Conservation (phyloP, 2,888 invertebrate species). For the Tenthredo amoena region DNA sequence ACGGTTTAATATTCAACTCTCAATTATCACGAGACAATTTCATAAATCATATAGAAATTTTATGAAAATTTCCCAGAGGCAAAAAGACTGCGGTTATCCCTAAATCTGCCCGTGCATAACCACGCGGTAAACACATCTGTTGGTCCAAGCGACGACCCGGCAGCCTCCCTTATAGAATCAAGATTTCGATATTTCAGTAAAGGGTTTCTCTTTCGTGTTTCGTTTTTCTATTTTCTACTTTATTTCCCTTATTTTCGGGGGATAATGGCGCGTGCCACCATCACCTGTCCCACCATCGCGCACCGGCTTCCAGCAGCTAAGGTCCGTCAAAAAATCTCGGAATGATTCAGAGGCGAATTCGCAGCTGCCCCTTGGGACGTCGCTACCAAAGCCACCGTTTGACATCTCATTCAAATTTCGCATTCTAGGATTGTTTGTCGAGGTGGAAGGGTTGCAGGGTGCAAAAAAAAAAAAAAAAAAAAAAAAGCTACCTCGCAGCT, state of each 20-base stretch:
- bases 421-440: neutral
- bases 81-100: neutral
- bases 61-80: neutral
- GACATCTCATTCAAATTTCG: constrained; percentile 45
- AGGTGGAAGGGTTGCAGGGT: constrained; percentile 14
- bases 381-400: neutral
- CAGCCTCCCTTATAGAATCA: constrained; percentile 18
- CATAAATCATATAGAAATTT: neutral
- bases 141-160: neutral
- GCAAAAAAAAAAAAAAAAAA: too few relatives aligned
- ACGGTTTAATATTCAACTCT: neutral
- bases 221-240: neutral
- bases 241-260: neutral
- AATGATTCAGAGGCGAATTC: constrained; percentile 24
- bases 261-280: constrained; percentile 70
- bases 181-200: constrained; percentile 46
- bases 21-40: neutral
- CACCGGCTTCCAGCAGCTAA: constrained; percentile 7
- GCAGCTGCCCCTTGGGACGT: constrained; percentile 17
- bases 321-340: constrained; percentile 1
- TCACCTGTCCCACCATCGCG: constrained; percentile 65
- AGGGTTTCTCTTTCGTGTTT: constrained; percentile 8
- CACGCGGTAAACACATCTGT: constrained; percentile 20
- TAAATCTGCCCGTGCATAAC: constrained; percentile 2
- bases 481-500: neutral